phyloP scores from a whole-genome alignment of 2,888 invertebrate species.

The Cephus sareptanus region DNA sequence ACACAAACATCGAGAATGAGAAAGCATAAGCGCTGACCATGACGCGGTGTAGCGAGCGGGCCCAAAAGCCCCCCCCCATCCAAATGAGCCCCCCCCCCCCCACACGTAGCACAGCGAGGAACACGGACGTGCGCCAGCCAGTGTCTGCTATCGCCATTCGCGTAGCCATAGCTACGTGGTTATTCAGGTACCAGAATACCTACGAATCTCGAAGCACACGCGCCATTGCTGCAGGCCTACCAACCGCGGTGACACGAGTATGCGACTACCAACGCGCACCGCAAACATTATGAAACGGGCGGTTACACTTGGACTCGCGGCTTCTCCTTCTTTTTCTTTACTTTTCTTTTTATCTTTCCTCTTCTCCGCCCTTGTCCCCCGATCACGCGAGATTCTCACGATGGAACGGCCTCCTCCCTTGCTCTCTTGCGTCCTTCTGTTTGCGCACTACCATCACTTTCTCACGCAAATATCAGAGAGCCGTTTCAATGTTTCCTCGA shows the following conservation, averaged over 20 bases:
- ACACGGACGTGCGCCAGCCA: neutral
- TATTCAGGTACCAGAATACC: no score
- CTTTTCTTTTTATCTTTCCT: neutral
- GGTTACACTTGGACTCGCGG: neutral
- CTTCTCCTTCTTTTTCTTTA: neutral
- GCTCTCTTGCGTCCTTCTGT: no score
- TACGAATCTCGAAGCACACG: no score
- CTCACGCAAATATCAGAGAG: no score
- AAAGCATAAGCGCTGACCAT: slow-evolving; percentile 16
- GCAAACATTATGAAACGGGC: neutral
- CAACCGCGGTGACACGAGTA: neutral
- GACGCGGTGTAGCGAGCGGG: neutral
- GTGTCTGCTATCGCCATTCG: neutral
- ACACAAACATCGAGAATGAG: slow-evolving; percentile 54
- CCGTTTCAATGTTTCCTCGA: slow-evolving; percentile 1
- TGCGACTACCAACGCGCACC: neutral
- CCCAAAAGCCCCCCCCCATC: no score
- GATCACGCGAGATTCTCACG: neutral
- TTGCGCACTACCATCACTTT: no score
- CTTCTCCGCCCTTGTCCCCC: neutral
- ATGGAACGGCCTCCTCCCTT: neutral
- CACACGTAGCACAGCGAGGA: no score
- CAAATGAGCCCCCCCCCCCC: no score
- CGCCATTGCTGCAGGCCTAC: no score
- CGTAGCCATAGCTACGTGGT: no score